These are phyloP conservation scores for Mus spretus DNA, from an alignment of 2,797 vertebrate species.

Conservation along the genomic window DNA sequence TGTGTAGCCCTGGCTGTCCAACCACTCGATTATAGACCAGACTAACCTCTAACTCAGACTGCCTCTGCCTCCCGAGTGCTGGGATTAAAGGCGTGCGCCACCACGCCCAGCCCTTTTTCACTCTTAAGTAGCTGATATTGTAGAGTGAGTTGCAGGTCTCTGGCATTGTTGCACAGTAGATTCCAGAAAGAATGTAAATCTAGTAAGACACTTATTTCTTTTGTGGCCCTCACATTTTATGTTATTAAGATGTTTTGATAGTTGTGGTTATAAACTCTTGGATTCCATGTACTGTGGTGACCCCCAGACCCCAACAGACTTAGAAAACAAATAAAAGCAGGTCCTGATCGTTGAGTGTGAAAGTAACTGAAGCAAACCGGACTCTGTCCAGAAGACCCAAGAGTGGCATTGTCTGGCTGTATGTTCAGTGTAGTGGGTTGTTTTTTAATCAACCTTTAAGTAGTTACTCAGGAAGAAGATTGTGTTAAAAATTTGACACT, in stretches of 20 bases:
- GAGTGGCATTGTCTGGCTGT: neutral
- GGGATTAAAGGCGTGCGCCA: neutral
- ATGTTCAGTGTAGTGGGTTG: neutral
- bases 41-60: neutral
- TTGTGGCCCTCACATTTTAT: neutral
- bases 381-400: neutral
- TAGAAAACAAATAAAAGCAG: conserved; percentile 37
- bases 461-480: neutral
- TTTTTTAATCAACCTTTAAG: neutral
- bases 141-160: neutral
- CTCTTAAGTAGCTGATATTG: neutral
- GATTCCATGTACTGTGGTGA: neutral
- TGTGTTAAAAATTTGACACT: conserved; percentile 25
- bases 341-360: neutral
- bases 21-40: neutral
- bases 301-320: neutral
- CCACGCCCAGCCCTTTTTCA: neutral
- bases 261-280: neutral
- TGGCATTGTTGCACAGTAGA: conserved; percentile 14
- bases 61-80: neutral
- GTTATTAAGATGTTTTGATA: neutral
- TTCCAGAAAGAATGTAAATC: conserved; percentile 27
- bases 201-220: conserved; percentile 24
- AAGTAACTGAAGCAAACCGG: neutral
- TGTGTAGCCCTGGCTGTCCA: neutral